These are phyloP conservation scores for Erythrolamprus reginae DNA, from an alignment of 2,113 vertebrate species.

Conservation along the genomic window DNA sequence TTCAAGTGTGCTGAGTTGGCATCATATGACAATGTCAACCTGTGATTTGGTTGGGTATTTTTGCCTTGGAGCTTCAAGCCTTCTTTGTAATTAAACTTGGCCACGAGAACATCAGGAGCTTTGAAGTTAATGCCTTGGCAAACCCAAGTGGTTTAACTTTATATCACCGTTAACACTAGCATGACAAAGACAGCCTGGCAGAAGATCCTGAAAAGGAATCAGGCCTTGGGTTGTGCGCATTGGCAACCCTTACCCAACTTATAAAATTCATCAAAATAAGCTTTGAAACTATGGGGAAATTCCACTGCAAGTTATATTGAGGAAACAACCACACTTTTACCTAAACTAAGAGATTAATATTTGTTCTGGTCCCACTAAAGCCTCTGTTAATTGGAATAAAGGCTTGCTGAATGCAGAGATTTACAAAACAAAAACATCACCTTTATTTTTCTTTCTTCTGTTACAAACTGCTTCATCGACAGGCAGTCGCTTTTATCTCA, in stretches of 20 bases:
- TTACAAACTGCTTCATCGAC: no score
- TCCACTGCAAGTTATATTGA: background rate
- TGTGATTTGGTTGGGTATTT: slow-evolving; percentile 48
- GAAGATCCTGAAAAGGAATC: background rate
- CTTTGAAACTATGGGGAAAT: background rate
- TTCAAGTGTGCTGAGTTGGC: slow-evolving; percentile 49
- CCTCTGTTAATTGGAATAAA: no score
- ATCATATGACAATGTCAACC: background rate
- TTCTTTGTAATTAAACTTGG: slow-evolving; percentile 68
- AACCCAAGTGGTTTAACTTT: slow-evolving; percentile 17
- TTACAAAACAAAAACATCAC: no score
- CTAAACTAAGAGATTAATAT: background rate
- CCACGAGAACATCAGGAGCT: slow-evolving; percentile 44
- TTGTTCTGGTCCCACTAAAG: no score
- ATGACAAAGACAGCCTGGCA: background rate
- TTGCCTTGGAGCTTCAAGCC: slow-evolving; percentile 49
- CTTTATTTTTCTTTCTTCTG: no score
- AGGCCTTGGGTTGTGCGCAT: slow-evolving; percentile 10
- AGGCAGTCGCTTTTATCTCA: no score
- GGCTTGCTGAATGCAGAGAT: no score
- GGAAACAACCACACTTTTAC: background rate
- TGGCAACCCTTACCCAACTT: slow-evolving; percentile 8
- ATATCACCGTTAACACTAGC: background rate
- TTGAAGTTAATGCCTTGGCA: slow-evolving; percentile 49
- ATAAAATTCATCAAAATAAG: background rate